A percentile compares a stretch with the other conserved stretches of the same genome.
phyloP scores from a whole-genome alignment of 2,888 invertebrate genomes.

The Melitaea athalia region DNA sequence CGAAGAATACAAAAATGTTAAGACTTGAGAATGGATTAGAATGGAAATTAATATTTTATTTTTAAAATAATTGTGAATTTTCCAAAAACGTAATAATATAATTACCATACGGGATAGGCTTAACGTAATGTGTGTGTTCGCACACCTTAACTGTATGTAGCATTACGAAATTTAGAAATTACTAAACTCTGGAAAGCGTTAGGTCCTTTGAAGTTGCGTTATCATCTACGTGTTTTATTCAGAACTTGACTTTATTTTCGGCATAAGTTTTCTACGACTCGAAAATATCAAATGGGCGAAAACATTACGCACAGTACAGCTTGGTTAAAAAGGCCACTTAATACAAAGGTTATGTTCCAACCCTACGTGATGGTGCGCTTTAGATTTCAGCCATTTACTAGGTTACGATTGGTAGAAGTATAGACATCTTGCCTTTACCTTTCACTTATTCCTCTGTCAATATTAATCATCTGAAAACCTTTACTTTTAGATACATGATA shows the following conservation, averaged over 20 bases:
- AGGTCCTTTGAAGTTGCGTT: not conserved
- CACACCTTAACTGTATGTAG: too few relatives aligned
- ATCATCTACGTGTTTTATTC: not conserved
- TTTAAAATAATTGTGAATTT: too few relatives aligned
- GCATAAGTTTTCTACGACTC: not conserved
- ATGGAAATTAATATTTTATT: too few relatives aligned
- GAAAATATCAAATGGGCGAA: constrained; percentile 21
- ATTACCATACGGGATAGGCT: too few relatives aligned
- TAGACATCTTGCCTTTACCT: not conserved
- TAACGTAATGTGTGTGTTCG: too few relatives aligned
- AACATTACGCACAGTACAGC: constrained; percentile 27
- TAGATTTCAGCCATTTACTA: constrained; percentile 40
- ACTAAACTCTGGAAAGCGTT: too few relatives aligned
- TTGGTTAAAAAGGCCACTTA: constrained; percentile 37
- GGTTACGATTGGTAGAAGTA: constrained; percentile 10
- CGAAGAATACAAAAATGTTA: too few relatives aligned
- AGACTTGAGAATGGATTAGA: too few relatives aligned
- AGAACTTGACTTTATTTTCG: not conserved
- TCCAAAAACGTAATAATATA: too few relatives aligned
- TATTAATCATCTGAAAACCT: not conserved
- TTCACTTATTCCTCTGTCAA: not conserved
- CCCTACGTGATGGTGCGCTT: constrained; percentile 38
- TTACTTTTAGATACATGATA: not conserved
- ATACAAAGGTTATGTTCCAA: constrained; percentile 40
- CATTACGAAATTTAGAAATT: too few relatives aligned